Evolutionary conservation across 2,797 vertebrate species (phyloP).

Genomic region (Knipowitschia caucasica): DNA sequence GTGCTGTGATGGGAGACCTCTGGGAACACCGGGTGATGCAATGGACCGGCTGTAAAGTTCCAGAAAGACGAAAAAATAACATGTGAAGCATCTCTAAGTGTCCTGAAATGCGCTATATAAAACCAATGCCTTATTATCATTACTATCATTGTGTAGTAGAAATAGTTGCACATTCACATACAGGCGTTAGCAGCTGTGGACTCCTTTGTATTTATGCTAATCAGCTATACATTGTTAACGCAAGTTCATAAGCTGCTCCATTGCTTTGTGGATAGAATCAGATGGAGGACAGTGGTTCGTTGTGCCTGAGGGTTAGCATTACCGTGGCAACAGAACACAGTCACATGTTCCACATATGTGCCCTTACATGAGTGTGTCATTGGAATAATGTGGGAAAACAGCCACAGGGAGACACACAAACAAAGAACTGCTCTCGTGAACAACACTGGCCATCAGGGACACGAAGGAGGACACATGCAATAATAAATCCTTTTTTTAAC

Average conservation of each 20-base stretch:
- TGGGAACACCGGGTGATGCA: too few relatives aligned
- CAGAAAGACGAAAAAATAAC: too few relatives aligned
- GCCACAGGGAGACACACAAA: background rate
- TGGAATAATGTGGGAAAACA: background rate
- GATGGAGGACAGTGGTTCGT: background rate
- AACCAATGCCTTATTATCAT: too few relatives aligned
- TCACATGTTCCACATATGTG: background rate
- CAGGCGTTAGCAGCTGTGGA: background rate
- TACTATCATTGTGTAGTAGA: too few relatives aligned
- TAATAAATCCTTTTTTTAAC: too few relatives aligned
- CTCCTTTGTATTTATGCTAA: background rate
- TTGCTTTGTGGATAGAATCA: background rate
- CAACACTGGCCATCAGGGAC: background rate
- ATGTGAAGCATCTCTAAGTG: too few relatives aligned
- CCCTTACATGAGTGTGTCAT: background rate
- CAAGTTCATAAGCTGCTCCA: background rate
- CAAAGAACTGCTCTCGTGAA: background rate
- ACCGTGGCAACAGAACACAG: background rate
- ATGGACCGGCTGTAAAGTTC: too few relatives aligned
- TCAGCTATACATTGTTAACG: background rate
- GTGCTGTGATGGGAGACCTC: too few relatives aligned
- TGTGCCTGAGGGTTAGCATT: background rate
- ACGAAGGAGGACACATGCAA: too few relatives aligned
- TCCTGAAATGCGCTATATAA: too few relatives aligned
- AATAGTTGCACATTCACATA: too few relatives aligned